These are phyloP conservation scores for Eutrigla gurnardus DNA, from an alignment of 2,797 vertebrate species.

Conservation along the genomic window DNA sequence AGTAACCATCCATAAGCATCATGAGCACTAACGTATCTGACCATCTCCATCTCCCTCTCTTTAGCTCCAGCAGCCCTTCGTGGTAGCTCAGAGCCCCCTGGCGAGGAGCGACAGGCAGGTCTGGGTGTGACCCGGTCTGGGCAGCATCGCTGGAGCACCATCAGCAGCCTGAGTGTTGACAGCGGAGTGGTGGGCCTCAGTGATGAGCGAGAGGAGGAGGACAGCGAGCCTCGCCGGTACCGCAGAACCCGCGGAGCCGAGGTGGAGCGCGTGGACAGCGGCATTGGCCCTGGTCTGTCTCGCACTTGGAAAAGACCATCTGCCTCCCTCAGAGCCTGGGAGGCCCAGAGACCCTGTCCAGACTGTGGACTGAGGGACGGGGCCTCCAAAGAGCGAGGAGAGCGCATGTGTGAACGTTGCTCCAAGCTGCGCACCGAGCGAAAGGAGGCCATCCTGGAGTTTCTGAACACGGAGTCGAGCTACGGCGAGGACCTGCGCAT, in stretches of 20 bases:
- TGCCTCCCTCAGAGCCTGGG: conserved; percentile 87
- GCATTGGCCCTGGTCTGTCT: conserved; percentile 88
- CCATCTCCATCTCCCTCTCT: neutral
- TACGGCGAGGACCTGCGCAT: conserved; percentile 91
- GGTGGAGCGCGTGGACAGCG: conserved; percentile 90
- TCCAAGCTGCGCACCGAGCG: conserved; percentile 89
- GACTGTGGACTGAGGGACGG: conserved; percentile 88
- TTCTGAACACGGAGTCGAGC: conserved; percentile 92
- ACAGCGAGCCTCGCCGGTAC: conserved; percentile 72
- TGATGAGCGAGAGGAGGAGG: conserved; percentile 87
- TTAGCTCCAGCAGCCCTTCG: conserved; percentile 78
- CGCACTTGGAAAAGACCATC: conserved; percentile 88
- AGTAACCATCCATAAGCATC: conserved; percentile 33
- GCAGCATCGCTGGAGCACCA: conserved; percentile 92
- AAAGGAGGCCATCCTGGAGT: conserved; percentile 93
- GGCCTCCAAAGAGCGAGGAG: conserved; percentile 77
- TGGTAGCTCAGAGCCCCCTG: conserved; percentile 81
- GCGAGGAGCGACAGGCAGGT: conserved; percentile 75
- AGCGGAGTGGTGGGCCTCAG: conserved; percentile 91
- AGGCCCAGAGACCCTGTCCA: conserved; percentile 88
- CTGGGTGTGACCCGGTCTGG: conserved; percentile 79
- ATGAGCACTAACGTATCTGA: conserved; percentile 23
- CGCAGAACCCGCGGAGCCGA: conserved; percentile 73
- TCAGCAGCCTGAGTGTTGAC: conserved; percentile 93
- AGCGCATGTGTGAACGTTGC: conserved; percentile 90